A percentile compares a stretch with the other conserved stretches of the same genome.
Conservation (phyloP, 2,888 invertebrate species). For the Drosophila histrio region DNA sequence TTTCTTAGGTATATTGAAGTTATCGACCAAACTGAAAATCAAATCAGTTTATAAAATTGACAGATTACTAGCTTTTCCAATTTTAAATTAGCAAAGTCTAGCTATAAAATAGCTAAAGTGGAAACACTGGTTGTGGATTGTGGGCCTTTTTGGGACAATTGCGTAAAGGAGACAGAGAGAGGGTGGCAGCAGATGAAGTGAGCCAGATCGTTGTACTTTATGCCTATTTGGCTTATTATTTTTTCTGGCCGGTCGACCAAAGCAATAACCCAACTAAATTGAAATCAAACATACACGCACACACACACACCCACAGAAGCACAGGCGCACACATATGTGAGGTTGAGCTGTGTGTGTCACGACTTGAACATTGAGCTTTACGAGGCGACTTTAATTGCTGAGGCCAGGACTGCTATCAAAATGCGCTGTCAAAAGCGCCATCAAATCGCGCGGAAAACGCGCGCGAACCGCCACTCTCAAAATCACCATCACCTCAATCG, state of each 20-base stretch:
- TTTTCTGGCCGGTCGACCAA: slow-evolving; percentile 51
- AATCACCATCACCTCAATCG: slow-evolving; percentile 64
- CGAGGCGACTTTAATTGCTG: slow-evolving; percentile 70
- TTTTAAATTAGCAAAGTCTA: no score
- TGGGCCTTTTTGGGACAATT: slow-evolving; percentile 20
- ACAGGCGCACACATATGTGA: not conserved
- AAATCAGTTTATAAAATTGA: no score
- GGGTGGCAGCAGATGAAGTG: not conserved
- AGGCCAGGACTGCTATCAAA: slow-evolving; percentile 58
- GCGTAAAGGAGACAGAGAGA: not conserved
- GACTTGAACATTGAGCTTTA: slow-evolving; percentile 50
- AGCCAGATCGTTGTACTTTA: slow-evolving; percentile 46
- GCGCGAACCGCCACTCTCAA: slow-evolving; percentile 35
- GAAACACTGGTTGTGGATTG: not conserved
- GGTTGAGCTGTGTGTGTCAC: slow-evolving; percentile 35
- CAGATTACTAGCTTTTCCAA: no score
- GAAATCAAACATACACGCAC: slow-evolving; percentile 68
- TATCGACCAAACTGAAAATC: no score
- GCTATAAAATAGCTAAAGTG: no score
- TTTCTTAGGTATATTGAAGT: no score
- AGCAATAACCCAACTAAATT: slow-evolving; percentile 73
- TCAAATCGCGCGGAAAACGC: slow-evolving; percentile 75
- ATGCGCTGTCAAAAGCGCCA: slow-evolving; percentile 65
- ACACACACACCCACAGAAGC: slow-evolving; percentile 8
- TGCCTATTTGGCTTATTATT: slow-evolving; percentile 64